These are phyloP conservation scores for Sycophaga agraensis DNA, from an alignment of 1,140 invertebrate species.

Conservation along the genomic window DNA sequence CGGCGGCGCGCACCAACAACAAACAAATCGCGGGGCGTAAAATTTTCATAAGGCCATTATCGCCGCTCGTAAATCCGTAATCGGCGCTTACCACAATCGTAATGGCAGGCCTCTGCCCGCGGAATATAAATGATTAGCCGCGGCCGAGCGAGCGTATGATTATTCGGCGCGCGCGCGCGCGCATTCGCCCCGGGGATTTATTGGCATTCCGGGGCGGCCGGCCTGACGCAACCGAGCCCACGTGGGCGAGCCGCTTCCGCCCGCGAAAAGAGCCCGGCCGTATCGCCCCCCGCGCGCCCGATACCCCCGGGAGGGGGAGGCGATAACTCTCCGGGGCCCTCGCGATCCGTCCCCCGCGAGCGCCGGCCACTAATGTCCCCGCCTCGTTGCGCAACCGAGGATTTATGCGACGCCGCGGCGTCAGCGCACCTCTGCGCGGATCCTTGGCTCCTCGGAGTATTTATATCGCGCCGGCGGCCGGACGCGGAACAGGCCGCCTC, in stretches of 20 bases:
- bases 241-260: conserved; percentile 12
- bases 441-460: no score
- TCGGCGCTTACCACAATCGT: conserved; percentile 17
- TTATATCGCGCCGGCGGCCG: no score
- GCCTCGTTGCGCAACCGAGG: no score
- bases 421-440: no score
- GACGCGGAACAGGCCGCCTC: no score
- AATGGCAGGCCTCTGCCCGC: not conserved
- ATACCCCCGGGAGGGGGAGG: no score
- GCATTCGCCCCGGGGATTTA: not conserved
- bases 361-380: no score
- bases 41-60: conserved; percentile 22
- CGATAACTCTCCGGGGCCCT: no score
- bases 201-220: conserved; percentile 9
- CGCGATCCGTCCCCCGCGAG: no score
- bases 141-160: conserved; percentile 8
- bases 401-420: no score
- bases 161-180: not conserved
- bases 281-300: no score
- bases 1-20: not conserved
- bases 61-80: conserved; percentile 20
- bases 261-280: not conserved
- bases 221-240: not conserved
- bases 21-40: not conserved
- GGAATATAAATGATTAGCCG: conserved; percentile 14